phyloP scores from a whole-genome alignment of 2,888 invertebrate genomes.

The Drosophila fungiperda region DNA sequence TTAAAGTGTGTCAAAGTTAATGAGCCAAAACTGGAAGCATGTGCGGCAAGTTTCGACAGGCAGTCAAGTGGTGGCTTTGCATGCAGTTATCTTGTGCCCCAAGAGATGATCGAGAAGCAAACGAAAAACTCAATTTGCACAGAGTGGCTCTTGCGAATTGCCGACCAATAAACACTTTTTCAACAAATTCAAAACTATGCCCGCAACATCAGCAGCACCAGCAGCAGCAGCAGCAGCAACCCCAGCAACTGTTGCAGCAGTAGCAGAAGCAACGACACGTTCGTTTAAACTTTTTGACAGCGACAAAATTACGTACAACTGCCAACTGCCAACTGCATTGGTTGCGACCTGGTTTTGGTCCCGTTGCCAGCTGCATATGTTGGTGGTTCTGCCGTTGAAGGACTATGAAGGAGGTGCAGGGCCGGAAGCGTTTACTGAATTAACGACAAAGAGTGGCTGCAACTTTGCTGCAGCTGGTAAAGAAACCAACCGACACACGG shows the following conservation, averaged over 20 bases:
- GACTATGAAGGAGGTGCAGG: not conserved
- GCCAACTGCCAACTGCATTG: conserved; percentile 73
- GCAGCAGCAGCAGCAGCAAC: conserved; percentile 21
- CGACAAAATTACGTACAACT: conserved; percentile 75
- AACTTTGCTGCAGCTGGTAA: conserved; percentile 68
- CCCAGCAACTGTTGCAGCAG: conserved; percentile 13
- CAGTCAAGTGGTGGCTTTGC: conserved; percentile 57
- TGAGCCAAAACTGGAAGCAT: conserved; percentile 72
- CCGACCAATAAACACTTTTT: conserved; percentile 79
- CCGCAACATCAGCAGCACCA: conserved; percentile 31
- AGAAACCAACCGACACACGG: conserved; percentile 53
- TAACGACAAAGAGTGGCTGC: conserved; percentile 67
- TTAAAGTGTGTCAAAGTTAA: conserved; percentile 61
- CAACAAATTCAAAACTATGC: conserved; percentile 72
- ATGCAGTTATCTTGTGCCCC: conserved; percentile 47
- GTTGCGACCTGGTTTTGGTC: conserved; percentile 12
- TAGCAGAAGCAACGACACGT: conserved; percentile 37
- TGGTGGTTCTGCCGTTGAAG: conserved; percentile 4
- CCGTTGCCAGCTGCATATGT: conserved; percentile 34
- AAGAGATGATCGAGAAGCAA: conserved; percentile 36
- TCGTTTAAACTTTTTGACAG: conserved; percentile 73
- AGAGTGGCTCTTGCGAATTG: conserved; percentile 64
- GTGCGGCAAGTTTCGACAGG: conserved; percentile 73
- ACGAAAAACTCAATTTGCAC: conserved; percentile 77
- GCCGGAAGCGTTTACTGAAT: conserved; percentile 69